phyloP scores from a whole-genome alignment of 2,113 vertebrate species.

The Carettochelys insculpta region DNA sequence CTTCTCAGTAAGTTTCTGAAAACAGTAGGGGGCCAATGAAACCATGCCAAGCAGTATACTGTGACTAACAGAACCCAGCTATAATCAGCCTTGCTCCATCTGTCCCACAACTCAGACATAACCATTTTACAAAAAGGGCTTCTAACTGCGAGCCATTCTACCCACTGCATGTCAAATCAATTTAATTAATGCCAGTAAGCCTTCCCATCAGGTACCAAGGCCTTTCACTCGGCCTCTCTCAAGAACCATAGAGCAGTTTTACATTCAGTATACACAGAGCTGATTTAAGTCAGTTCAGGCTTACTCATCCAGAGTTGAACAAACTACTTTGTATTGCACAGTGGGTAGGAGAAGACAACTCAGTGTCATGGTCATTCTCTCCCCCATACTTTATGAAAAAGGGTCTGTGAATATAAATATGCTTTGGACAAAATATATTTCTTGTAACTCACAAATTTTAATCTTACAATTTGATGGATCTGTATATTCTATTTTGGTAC shows the following conservation, averaged over 20 bases:
- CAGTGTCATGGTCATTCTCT: no score
- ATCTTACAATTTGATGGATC: no score
- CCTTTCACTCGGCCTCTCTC: conserved; percentile 36
- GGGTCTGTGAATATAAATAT: no score
- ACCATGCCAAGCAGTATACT: conserved; percentile 64
- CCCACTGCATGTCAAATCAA: conserved; percentile 66
- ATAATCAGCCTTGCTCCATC: conserved; percentile 61
- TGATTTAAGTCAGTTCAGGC: not conserved
- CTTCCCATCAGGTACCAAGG: conserved; percentile 70
- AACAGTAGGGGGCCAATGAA: conserved; percentile 53
- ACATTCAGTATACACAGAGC: not conserved
- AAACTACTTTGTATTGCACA: not conserved
- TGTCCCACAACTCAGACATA: conserved; percentile 69
- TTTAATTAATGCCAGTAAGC: conserved; percentile 78
- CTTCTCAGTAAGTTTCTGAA: conserved; percentile 74
- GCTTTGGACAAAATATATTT: no score
- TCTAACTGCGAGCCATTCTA: conserved; percentile 39
- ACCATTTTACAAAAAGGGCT: conserved; percentile 50
- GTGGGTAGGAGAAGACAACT: not conserved
- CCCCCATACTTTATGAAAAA: no score
- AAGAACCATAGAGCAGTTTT: conserved; percentile 1
- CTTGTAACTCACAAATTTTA: no score
- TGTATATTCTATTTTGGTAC: no score
- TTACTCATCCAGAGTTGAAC: not conserved
- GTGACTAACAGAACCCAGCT: conserved; percentile 74